Conservation (phyloP, 2,113 vertebrate genomes). For the Sinosuthora webbiana region DNA sequence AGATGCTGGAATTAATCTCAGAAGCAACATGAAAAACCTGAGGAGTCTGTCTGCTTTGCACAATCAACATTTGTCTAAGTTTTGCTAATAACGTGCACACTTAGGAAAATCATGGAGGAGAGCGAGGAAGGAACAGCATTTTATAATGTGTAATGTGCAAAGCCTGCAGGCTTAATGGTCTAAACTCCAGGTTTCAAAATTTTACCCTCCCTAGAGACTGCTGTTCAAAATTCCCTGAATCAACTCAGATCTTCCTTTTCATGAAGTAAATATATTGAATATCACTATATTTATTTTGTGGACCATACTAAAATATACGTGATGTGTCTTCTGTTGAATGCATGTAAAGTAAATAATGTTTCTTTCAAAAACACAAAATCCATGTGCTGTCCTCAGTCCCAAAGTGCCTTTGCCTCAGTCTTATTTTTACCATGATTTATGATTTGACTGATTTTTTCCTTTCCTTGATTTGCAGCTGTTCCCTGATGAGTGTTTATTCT, state of each 20-base stretch:
- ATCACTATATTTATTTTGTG: not conserved
- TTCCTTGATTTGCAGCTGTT: not conserved
- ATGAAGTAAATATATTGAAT: not conserved
- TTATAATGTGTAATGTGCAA: not conserved
- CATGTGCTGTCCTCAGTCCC: not conserved
- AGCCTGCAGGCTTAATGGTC: slow-evolving; percentile 18
- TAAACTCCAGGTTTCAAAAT: slow-evolving; percentile 48
- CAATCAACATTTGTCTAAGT: slow-evolving; percentile 22
- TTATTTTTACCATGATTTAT: not conserved
- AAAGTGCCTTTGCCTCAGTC: not conserved
- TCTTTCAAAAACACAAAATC: not conserved
- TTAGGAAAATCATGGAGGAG: slow-evolving; percentile 11
- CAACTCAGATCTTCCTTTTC: not conserved
- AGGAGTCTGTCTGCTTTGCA: not conserved
- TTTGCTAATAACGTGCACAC: not conserved
- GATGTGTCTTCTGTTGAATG: not conserved
- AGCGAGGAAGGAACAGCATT: not conserved
- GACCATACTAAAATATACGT: not conserved
- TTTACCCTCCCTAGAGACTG: not conserved
- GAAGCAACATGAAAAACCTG: not conserved
- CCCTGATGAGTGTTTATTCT: not conserved
- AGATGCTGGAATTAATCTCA: slow-evolving; percentile 5
- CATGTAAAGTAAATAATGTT: not conserved
- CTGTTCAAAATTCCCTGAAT: slow-evolving; percentile 10
- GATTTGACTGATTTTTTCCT: not conserved